Conservation (phyloP, 2,113 vertebrate species). For the Ia io region DNA sequence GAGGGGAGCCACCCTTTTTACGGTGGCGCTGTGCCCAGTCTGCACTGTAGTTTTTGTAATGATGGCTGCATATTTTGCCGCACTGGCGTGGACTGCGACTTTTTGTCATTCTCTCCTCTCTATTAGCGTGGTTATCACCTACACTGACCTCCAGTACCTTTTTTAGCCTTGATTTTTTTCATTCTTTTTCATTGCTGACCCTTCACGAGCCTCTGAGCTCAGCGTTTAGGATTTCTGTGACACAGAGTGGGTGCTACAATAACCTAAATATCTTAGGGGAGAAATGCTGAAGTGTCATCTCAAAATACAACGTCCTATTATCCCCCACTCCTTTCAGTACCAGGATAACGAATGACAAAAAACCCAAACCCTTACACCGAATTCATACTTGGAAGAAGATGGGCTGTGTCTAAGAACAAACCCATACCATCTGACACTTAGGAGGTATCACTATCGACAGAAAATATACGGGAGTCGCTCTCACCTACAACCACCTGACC, state of each 20-base stretch:
- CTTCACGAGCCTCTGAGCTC: not conserved
- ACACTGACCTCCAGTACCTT: not conserved
- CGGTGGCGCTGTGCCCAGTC: not conserved
- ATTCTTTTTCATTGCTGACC: not conserved
- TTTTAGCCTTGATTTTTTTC: not conserved
- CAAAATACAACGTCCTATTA: not conserved
- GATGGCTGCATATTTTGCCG: not conserved
- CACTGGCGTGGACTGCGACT: not conserved
- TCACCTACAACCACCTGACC: not conserved
- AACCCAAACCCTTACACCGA: not conserved
- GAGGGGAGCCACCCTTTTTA: not conserved
- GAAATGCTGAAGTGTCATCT: not conserved
- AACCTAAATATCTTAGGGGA: not conserved
- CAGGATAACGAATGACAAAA: not conserved
- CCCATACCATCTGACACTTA: not conserved
- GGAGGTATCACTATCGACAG: not conserved
- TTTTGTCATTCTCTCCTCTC: not conserved
- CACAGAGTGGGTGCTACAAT: not conserved
- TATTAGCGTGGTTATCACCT: not conserved
- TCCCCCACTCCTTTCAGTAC: not conserved
- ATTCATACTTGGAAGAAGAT: not conserved
- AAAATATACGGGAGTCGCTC: not conserved
- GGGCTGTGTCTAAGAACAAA: not conserved
- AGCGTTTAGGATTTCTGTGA: conserved; percentile 1
- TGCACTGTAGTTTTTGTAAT: not conserved